These are phyloP conservation scores for Notiomystis cincta DNA, from an alignment of 2,113 vertebrate species.

Conservation along the genomic window DNA sequence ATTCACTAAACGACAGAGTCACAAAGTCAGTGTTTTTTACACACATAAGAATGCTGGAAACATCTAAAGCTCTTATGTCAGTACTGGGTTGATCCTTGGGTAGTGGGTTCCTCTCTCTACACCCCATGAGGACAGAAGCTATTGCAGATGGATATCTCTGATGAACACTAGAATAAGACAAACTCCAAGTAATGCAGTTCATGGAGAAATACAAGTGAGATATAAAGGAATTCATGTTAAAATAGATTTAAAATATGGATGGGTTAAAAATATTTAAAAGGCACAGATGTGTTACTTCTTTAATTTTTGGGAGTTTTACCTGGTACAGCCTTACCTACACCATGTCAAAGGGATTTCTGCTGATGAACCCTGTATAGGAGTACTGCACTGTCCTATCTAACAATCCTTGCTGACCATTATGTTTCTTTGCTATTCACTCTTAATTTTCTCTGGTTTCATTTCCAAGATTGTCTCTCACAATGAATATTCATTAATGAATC, in stretches of 20 bases:
- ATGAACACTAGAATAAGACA: not conserved
- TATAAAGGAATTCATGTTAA: not conserved
- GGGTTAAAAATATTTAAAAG: not conserved
- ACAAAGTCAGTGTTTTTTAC: not conserved
- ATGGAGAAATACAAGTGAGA: not conserved
- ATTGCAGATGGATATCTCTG: not conserved
- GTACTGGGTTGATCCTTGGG: not conserved
- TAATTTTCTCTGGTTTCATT: not conserved
- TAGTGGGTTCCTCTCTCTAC: not conserved
- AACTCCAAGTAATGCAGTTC: not conserved
- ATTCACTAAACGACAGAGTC: not conserved
- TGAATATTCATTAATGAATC: slow-evolving; percentile 4
- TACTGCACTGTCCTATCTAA: not conserved
- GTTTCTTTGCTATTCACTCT: not conserved
- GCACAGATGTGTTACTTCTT: not conserved
- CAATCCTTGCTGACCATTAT: not conserved
- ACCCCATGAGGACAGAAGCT: not conserved
- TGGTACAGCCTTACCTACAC: not conserved
- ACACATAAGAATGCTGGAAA: not conserved
- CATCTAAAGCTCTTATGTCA: not conserved
- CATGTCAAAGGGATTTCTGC: not conserved
- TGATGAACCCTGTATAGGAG: not conserved
- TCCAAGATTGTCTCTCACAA: not conserved
- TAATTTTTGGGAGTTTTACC: not conserved
- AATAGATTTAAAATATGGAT: not conserved